Evolutionary conservation across 2,113 vertebrate genomes (phyloP).

Genomic region (Triplophysa siluroides): DNA sequence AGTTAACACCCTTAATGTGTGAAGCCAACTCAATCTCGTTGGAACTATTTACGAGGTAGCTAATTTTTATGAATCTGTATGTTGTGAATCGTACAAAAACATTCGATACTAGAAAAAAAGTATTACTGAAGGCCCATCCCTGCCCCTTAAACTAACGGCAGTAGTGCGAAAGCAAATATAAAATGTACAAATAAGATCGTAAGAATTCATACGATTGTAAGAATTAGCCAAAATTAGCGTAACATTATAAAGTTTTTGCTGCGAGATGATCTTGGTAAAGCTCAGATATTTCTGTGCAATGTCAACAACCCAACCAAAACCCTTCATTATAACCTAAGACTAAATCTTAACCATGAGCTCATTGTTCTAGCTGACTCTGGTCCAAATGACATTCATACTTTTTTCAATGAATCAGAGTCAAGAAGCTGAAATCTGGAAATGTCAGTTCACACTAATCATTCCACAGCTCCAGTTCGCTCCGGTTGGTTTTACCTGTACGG

Average conservation of each 20-base stretch:
- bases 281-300: background rate
- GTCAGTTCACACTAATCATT: conserved; percentile 21
- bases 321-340: conserved; percentile 1
- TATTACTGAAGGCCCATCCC: too few relatives aligned
- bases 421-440: conserved; percentile 17
- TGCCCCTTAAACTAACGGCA: too few relatives aligned
- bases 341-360: conserved; percentile 11
- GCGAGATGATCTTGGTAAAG: too few relatives aligned
- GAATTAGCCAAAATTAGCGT: too few relatives aligned
- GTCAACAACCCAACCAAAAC: background rate
- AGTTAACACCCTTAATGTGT: background rate
- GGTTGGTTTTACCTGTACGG: background rate
- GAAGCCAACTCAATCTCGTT: background rate
- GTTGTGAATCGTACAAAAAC: too few relatives aligned
- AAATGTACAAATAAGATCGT: too few relatives aligned
- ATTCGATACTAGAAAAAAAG: too few relatives aligned
- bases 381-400: background rate
- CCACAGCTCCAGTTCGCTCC: background rate
- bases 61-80: too few relatives aligned
- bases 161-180: too few relatives aligned
- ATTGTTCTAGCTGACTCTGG: background rate
- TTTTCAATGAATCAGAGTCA: conserved; percentile 20
- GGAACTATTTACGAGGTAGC: too few relatives aligned
- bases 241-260: too few relatives aligned
- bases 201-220: too few relatives aligned